These are phyloP conservation scores for Thalassophryne amazonica DNA, from an alignment of 2,797 vertebrate species.

Conservation along the genomic window DNA sequence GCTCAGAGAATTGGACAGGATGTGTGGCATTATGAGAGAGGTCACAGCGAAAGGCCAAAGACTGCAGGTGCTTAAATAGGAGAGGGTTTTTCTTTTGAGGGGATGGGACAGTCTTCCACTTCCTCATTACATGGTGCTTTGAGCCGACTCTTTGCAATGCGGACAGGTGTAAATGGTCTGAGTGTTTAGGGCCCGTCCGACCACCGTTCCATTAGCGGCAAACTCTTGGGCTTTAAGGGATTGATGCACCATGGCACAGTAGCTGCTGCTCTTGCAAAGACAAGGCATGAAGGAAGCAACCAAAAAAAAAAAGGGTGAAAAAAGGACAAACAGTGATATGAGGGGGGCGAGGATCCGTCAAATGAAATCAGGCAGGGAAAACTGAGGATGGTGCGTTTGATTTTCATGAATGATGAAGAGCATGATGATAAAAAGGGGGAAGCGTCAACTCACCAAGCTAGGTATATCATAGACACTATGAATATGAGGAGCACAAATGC, in stretches of 20 bases:
- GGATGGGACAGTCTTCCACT: conserved; percentile 12
- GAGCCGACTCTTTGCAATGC: conserved; percentile 72
- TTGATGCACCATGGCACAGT: conserved; percentile 64
- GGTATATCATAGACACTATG: conserved; percentile 98
- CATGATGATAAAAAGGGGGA: conserved; percentile 13
- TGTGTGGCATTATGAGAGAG: conserved; percentile 41
- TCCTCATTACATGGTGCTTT: conserved; percentile 60
- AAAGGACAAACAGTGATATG: conserved; percentile 10
- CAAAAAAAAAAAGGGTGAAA: background rate
- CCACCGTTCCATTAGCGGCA: conserved; percentile 57
- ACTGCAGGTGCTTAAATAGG: conserved; percentile 28
- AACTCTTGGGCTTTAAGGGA: conserved; percentile 70
- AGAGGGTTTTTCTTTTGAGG: conserved; percentile 4
- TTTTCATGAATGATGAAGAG: conserved; percentile 49
- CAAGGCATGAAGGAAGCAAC: conserved; percentile 16
- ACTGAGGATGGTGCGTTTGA: conserved; percentile 5
- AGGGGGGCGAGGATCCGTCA: background rate
- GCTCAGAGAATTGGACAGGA: conserved; percentile 47
- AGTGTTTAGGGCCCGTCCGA: conserved; percentile 68
- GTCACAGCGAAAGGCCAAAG: conserved; percentile 40
- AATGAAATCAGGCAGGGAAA: background rate
- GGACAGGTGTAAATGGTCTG: conserved; percentile 79
- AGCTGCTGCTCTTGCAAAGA: conserved; percentile 65
- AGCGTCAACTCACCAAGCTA: conserved; percentile 93
- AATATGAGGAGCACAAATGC: conserved; percentile 97